Evolutionary conservation across 2,888 invertebrate species (phyloP), one percentile per base, ranked within the genome.

Genomic region (Rotaria macrura): DNA sequence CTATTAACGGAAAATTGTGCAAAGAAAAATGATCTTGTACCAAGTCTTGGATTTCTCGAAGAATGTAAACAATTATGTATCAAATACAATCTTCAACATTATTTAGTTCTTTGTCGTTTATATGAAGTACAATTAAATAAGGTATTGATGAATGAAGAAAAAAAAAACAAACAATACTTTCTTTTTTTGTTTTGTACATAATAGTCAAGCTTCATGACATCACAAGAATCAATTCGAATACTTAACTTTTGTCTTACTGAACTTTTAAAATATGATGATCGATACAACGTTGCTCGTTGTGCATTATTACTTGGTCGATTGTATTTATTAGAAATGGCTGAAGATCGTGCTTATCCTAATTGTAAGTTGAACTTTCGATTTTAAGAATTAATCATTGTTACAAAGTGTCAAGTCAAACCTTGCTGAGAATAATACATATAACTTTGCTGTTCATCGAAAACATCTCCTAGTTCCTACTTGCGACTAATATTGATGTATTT

Each of bases 51-150:
- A 25, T 79, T 79, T 25, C 43, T 79, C 14, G 79, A 79, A 43
- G 79, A 79, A 79, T 79, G 79, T 14, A 79, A 79, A 79, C 79
- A 79, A 79, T 40, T 79, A 43, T 79, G 79, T 23, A 43, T 79
- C 14, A 79, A 79, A 79, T 79, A 79, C 25, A 79, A 43, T 79
- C n/a, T 79, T 9, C 40, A 43, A n/a, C 79, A 79, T 43, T 79
- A 79, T 79, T 40, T 43, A 40, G n/a, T 79, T 79, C 43, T 79
- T 12, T 79, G 79, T 79, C 40, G 25, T 25, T 43, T 79, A 25
- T 79, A 79, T 43, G 79, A 79, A 79, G n/a, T 79, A 38, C 79
- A 79, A 79, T 79, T 79, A 14, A 79, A 79, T n/a, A 79, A 79
- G 34, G 79, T 79, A 79, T 25, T 23, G 23, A 29, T 5, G 29